Evolutionary conservation across 2,113 vertebrate species (phyloP).

Genomic region (Tachysurus vachellii): DNA sequence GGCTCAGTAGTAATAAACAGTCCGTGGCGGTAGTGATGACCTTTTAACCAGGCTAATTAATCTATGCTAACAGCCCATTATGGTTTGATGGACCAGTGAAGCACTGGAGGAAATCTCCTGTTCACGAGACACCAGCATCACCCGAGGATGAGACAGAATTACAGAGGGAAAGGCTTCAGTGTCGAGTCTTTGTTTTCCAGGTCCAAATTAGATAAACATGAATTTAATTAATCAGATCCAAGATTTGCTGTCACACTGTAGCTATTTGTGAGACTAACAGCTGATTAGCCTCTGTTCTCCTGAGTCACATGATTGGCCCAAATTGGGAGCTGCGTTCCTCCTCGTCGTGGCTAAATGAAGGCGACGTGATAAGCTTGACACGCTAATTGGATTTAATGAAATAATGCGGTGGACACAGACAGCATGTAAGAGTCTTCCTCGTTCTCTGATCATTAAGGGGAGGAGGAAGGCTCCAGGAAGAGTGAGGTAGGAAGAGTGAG

Average conservation of each 20-base stretch:
- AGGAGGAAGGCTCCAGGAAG: constrained; percentile 50
- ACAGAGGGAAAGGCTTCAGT: neutral
- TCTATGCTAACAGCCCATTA: constrained; percentile 73
- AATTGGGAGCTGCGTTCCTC: constrained; percentile 58
- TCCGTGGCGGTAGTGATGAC: constrained; percentile 65
- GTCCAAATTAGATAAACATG: neutral
- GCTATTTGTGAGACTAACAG: constrained; percentile 4
- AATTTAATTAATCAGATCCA: neutral
- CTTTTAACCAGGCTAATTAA: constrained; percentile 73
- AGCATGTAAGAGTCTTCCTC: constrained; percentile 76
- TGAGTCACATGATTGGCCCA: constrained; percentile 64
- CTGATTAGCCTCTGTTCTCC: constrained; percentile 62
- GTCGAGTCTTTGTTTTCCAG: neutral
- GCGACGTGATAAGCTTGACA: constrained; percentile 69
- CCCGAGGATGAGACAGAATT: constrained; percentile 59
- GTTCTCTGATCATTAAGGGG: constrained; percentile 67
- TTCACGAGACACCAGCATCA: constrained; percentile 45
- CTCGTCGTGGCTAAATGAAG: constrained; percentile 66
- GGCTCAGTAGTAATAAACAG: constrained; percentile 61
- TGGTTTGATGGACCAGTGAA: constrained; percentile 61
- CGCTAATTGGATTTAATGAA: constrained; percentile 77
- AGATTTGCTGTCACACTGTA: constrained; percentile 5
- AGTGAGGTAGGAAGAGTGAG: constrained; percentile 36
- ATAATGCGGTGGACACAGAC: constrained; percentile 73
- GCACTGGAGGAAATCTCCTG: constrained; percentile 57